Base-by-base conservation (phyloP, 2,797 vertebrate species). In the Chaetophractus vellerosus region DNA sequence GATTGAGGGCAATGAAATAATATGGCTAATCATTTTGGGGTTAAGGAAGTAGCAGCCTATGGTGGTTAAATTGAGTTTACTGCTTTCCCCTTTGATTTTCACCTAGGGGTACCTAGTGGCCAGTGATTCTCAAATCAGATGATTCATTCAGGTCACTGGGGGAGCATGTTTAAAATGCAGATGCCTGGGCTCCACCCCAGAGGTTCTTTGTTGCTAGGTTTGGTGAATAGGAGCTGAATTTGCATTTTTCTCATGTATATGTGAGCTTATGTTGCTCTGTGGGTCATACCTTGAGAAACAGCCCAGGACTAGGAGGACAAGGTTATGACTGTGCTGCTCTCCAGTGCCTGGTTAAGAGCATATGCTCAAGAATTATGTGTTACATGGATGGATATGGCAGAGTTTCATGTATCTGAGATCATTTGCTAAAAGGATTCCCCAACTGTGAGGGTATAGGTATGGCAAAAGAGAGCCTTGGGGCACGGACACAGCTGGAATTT, bases 81-180 rank as follows among this genome's bases (percentile, higher is more conserved):
- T 14, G 18, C 18, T 83, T 95, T 74, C 36, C 45, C 83, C 31
- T 88, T 74, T 28, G 71, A 64, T 52, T 55, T 12, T 82, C 45
- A 14, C 28, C 66, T 69, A 28, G 38, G 69, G 36, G 18, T 36
- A 12, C 15, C 38, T n/a, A 45, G 63, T 21, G 31, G 3, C 48
- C 36, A 36, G 28, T 19, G 48, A n/a, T 52, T 91, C n/a, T 86
- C 80, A 76, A 83, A 87, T 59, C 38, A 45, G 91, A 79, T 45
- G n/a, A 69, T 83, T 59, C 52, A 55, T 72, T 91, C 61, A 94
- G 9, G 48, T 66, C 63, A 45, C 19, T 7, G 7, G 33, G 55
- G 74, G 66, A 90, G 18, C 38, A 92, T 59, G 6, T 83, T 71
- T 83, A 66, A 93, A 84, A 80, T 83, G 71, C 45, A 33, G 31